Base-by-base conservation (phyloP, 2,888 invertebrate genomes). In the Drosophila fungiperda region DNA sequence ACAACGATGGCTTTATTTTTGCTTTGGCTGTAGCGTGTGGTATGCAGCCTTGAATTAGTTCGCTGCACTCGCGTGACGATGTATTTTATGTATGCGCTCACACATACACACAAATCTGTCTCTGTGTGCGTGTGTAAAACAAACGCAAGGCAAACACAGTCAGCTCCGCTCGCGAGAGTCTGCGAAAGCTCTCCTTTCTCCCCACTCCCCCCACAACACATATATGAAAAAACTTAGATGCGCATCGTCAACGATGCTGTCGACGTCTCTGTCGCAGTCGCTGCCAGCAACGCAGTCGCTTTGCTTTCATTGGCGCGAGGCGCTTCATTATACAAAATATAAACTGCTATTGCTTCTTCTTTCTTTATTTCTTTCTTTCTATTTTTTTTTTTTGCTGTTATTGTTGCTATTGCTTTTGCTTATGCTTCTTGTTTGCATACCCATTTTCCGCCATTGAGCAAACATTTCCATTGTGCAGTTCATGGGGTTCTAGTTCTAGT, bases 21-120 rank as follows among this genome's bases (percentile, higher is more conserved):
- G 90, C 85, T 76, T 78, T 82, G 73, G 70, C 80, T 72, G 53
- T 80, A 79, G 81, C 80, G 89, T 91, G 92, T 92, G 93, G 92
- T 92, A 93, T 93, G 93, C 91, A 93, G 93, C 93, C 93, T 93
- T 93, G 93, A 93, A 93, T 93, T 92, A 92, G 93, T 93, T 93
- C 93, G 93, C 89, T 93, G 93, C 93, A 93, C 93, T 93, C 92
- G 92, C 89, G 90, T 88, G 91, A 87, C 91, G 87, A 83, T 87
- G 84, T 78, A 68, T 78, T 80, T 78, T 80, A 76, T 79, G 65
- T 80, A 71, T 81, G 67, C 58, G 63, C 68, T 62, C 57, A 55
- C 63, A 49, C 54, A 48, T 49, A 29, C 54, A 62, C 29, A 26
- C 17, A 38, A 29, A 8, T 15, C 2, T 67, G 32, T 53, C n/a